Base-by-base conservation (phyloP, 2,113 vertebrate genomes). In the Sturnus vulgaris region DNA sequence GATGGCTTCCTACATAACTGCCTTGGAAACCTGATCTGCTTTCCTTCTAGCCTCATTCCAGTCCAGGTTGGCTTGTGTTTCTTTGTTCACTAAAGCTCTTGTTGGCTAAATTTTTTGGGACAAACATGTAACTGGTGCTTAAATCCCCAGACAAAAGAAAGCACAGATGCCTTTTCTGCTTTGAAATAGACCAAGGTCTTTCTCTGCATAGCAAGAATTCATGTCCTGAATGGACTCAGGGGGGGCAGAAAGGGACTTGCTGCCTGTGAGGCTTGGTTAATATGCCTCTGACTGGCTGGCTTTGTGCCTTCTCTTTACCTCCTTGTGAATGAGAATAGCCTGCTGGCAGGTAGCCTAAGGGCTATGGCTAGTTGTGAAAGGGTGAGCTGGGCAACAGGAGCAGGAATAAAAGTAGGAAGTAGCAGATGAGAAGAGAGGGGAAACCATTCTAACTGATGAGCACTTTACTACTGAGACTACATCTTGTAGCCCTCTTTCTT, bases 301-400 rank as follows among this genome's bases (percentile, higher is more conserved):
- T 96, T 98, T 98, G 96, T 97, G 94, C 82, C 95, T 91, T 88
- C 83, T 91, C 90, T 95, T 97, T 82, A 93, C 92, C 80, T 88
- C 65, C 49, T 47, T 92, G 76, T 97, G 96, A 98, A 97, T 97
- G 91, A 98, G 96, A 98, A 98, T 97, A 94, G 96, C 60, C 79
- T 83, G 56, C 55, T 96, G 97, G 97, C 97, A 98, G 97, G 97
- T 98, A 98, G 98, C 97, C 97, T 95, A 57, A 12, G 95, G 94
- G 93, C 66, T 92, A 65, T 95, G 97, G 97, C 98, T 97, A 82
- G 77, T 65, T 50, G 86, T 88, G 95, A 97, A 98, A 93, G 94
- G 96, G 94, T 96, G 97, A 96, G 87, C 87, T 82, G 82, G 80
- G 93, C 94, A 96, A 78, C 44, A 42, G 86, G 69, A 95, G 61